Percentiles rank a stretch among this genome's conserved stretches.
These are phyloP conservation scores for Scarus forsteni DNA, from an alignment of 2,797 vertebrate species.

Conservation along the genomic window DNA sequence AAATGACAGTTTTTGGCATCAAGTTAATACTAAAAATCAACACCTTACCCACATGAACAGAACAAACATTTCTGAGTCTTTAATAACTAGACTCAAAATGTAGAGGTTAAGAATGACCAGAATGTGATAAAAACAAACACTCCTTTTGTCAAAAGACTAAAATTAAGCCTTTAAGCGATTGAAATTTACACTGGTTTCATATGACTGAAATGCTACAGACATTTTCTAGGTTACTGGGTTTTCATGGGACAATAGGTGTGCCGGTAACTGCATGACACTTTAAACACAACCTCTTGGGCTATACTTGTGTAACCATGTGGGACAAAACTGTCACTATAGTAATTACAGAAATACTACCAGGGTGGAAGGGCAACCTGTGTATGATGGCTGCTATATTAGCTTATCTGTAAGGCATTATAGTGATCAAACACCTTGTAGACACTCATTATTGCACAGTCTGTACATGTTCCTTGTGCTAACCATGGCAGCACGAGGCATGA, in stretches of 20 bases:
- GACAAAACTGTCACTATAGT: slow-evolving; percentile 51
- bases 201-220: slow-evolving; percentile 27
- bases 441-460: slow-evolving; percentile 43
- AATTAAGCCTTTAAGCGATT: too few species aligned
- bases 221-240: slow-evolving; percentile 45
- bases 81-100: too few species aligned
- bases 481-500: slow-evolving; percentile 31
- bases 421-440: slow-evolving; percentile 66
- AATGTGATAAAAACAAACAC: too few species aligned
- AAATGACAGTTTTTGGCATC: too few species aligned
- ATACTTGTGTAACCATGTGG: slow-evolving; percentile 50
- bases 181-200: background rate
- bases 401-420: slow-evolving; percentile 63
- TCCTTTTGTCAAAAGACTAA: too few species aligned
- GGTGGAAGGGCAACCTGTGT: slow-evolving; percentile 64
- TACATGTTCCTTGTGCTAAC: slow-evolving; percentile 40
- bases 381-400: slow-evolving; percentile 68
- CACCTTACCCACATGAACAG: too few species aligned
- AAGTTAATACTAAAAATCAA: too few species aligned
- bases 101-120: too few species aligned
- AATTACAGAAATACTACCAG: slow-evolving; percentile 63
- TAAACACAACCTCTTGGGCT: slow-evolving; percentile 51
- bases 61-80: too few species aligned
- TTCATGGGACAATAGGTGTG: slow-evolving; percentile 37
- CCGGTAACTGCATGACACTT: slow-evolving; percentile 42